These are phyloP conservation scores for Pionites leucogaster DNA, from an alignment of 2,113 vertebrate species.

Conservation along the genomic window DNA sequence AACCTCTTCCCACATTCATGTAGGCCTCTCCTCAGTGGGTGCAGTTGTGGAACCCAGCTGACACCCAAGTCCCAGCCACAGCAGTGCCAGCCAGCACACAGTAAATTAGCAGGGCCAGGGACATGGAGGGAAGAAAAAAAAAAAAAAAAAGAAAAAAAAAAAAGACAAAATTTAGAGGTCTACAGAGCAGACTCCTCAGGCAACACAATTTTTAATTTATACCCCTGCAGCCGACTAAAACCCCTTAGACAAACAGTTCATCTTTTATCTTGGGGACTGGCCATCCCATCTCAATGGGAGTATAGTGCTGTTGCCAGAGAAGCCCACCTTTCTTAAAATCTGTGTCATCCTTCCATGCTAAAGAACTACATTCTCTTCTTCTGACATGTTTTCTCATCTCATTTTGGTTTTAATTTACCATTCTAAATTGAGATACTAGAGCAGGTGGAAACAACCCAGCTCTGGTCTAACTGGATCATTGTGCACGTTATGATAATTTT, in stretches of 20 bases:
- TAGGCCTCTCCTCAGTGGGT: rapidly evolving
- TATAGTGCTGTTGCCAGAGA: background rate
- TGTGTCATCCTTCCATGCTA: background rate
- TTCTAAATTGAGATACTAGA: constrained; percentile 74
- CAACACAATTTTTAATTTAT: background rate
- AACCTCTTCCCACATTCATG: background rate
- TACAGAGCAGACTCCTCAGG: background rate
- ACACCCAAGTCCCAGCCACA: background rate
- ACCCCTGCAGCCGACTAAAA: background rate
- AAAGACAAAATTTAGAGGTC: background rate
- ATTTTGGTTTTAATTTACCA: constrained; percentile 68
- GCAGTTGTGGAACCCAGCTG: background rate
- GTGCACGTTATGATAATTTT: constrained; percentile 73
- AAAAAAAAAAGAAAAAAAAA: background rate
- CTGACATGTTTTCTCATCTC: background rate
- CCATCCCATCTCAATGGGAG: background rate
- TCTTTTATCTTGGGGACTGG: background rate
- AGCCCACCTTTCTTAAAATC: background rate
- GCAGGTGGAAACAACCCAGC: constrained; percentile 71
- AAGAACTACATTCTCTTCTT: background rate
- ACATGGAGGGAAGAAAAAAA: background rate
- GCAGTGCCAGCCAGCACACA: background rate
- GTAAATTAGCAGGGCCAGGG: background rate
- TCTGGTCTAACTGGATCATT: constrained; percentile 79
- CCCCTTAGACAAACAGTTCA: background rate